phyloP scores from a whole-genome alignment of 1,140 invertebrate species.

The Theocolax elegans region DNA sequence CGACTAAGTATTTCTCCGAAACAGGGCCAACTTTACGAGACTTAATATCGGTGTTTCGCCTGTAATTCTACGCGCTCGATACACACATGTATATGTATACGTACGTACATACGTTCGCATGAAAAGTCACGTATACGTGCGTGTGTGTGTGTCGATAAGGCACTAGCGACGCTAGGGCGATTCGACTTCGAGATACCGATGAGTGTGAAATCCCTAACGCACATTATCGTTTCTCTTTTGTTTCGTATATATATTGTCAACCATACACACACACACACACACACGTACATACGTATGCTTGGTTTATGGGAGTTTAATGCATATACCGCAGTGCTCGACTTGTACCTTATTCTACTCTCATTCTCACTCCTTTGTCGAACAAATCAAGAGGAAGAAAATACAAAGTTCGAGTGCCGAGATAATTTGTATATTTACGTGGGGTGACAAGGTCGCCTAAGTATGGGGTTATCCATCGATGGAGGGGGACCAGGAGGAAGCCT shows the following conservation, averaged over 20 bases:
- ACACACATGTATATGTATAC: not conserved
- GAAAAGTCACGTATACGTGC: constrained; percentile 46
- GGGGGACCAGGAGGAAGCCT: too few species aligned
- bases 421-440: not conserved
- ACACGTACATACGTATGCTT: too few species aligned
- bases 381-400: not conserved
- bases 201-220: constrained; percentile 51
- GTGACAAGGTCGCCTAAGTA: not conserved
- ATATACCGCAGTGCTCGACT: not conserved
- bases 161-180: constrained; percentile 46
- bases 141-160: constrained; percentile 57
- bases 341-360: not conserved
- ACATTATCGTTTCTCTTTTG: not conserved
- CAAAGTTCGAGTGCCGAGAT: not conserved
- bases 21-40: constrained; percentile 57
- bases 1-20: constrained; percentile 61
- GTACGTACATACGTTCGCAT: not conserved
- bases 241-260: too few species aligned
- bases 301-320: not conserved
- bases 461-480: not conserved
- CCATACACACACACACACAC: too few species aligned
- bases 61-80: constrained; percentile 51
- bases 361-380: not conserved
- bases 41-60: constrained; percentile 63
- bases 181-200: constrained; percentile 45